A percentile compares a stretch with the other conserved stretches of the same genome.
Evolutionary conservation across 1,140 invertebrate genomes (phyloP).

Genomic region (Heliothis virescens): DNA sequence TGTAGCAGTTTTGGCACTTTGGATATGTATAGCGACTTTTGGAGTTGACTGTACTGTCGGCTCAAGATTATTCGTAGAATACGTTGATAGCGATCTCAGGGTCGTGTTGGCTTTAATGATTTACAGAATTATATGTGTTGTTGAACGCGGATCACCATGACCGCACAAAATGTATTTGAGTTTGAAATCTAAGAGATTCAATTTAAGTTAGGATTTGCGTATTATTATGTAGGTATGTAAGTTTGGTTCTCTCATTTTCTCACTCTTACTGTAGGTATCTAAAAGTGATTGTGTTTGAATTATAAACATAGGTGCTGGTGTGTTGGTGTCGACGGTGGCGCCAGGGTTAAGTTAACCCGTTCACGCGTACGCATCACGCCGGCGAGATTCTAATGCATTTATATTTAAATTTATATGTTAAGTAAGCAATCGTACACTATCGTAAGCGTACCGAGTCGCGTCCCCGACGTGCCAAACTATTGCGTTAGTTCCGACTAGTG

Average conservation of each 20-base stretch:
- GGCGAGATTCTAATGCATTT: constrained; percentile 71
- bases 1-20: too few species aligned
- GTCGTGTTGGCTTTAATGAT: constrained; percentile 58
- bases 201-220: constrained; percentile 50
- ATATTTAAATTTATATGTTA: constrained; percentile 64
- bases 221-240: constrained; percentile 37
- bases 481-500: not conserved
- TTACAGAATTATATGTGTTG: constrained; percentile 55
- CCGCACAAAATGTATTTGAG: constrained; percentile 58
- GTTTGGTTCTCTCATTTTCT: constrained; percentile 45
- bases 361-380: constrained; percentile 59
- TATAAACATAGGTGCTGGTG: constrained; percentile 13
- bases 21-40: too few species aligned
- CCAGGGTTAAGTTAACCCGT: constrained; percentile 34
- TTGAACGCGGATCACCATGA: constrained; percentile 50
- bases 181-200: constrained; percentile 58
- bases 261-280: constrained; percentile 9
- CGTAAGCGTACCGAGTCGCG: not conserved
- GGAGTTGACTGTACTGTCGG: too few species aligned
- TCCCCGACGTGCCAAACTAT: not conserved
- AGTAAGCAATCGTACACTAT: constrained; percentile 45
- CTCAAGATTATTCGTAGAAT: constrained; percentile 55
- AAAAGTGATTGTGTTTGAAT: constrained; percentile 4
- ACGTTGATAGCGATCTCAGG: constrained; percentile 42
- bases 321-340: not conserved